Evolutionary conservation across 2,113 vertebrate genomes (phyloP), one percentile per base, ranked within the genome.

Genomic region (Lota lota): DNA sequence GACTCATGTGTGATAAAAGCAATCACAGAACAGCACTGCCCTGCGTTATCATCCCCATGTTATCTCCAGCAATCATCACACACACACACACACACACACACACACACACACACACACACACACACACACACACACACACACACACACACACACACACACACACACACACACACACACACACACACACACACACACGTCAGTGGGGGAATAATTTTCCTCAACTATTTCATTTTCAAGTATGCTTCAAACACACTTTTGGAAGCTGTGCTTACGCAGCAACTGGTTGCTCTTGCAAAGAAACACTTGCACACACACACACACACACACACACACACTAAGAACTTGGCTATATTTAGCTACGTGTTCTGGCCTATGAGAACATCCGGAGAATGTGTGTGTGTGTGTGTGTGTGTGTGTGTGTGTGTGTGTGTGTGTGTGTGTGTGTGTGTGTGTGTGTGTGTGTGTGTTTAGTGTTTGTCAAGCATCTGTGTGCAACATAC

Each of bases 341-440:
- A 74, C 67, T 73, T 73, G 50, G 77, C 79, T 81, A 80, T 74
- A 79, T 73, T 81, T 78, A 81, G 72, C 64, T 14, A 36, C 51
- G 65, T 16, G 58, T 56, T 70, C 63, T 50, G 64, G 54, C 28
- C 68, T 47, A 63, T 58, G 20, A 22, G 59, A 5, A 24, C 53
- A 71, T 63, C 22, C 73, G 21, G 56, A 62, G 67, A 12, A 50
- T 60, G 58, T 22, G 20, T 18, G 33, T 51, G 50, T 57, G 63
- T 21, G 5, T 22, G 16, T 19, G 33, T 63, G 66, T 66, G 58
- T 33, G 47, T 62, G 14, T 73, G 10, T 64, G 53, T 47, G 17
- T 17, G 11, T 21, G 24, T 53, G 21, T 71, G 59, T 66, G 40
- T 47, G 66, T 60, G 64, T 74, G 2, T 21, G 14, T 57, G 22